Conservation (phyloP, 2,113 vertebrate species). For the Pungitius pungitius region DNA sequence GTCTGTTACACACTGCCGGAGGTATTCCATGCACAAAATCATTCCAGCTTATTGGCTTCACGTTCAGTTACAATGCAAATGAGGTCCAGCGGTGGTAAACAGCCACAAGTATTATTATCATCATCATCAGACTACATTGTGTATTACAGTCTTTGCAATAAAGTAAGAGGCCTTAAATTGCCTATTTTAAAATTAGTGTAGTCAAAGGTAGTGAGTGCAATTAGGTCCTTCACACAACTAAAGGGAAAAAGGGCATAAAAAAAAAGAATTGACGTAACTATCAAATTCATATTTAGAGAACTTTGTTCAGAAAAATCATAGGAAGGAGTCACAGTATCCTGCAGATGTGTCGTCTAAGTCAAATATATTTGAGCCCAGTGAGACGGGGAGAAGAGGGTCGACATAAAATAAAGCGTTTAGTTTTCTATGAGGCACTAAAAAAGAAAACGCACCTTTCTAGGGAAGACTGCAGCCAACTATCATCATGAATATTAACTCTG, state of each 20-base stretch:
- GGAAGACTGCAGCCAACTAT: slow-evolving; percentile 51
- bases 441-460: slow-evolving; percentile 11
- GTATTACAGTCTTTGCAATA: slow-evolving; percentile 20
- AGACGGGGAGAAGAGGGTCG: neutral
- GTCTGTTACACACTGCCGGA: neutral
- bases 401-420: neutral
- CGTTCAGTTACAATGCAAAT: slow-evolving; percentile 21
- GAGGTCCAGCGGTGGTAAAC: slow-evolving; percentile 22
- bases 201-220: slow-evolving; percentile 58
- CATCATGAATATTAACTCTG: slow-evolving; percentile 2
- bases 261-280: neutral
- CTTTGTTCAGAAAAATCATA: slow-evolving; percentile 3
- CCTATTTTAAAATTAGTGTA: slow-evolving; percentile 19
- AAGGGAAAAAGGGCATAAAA: neutral
- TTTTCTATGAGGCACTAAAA: slow-evolving; percentile 42
- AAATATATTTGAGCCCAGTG: neutral
- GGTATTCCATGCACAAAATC: slow-evolving; percentile 27
- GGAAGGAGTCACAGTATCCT: neutral
- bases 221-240: slow-evolving; percentile 36
- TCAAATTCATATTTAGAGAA: slow-evolving; percentile 7
- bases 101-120: slow-evolving; percentile 15
- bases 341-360: neutral
- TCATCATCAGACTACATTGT: neutral
- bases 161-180: slow-evolving; percentile 9
- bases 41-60: slow-evolving; percentile 45